These are phyloP conservation scores for Pachyuromys duprasi DNA, from an alignment of 2,797 vertebrate species.

Conservation along the genomic window DNA sequence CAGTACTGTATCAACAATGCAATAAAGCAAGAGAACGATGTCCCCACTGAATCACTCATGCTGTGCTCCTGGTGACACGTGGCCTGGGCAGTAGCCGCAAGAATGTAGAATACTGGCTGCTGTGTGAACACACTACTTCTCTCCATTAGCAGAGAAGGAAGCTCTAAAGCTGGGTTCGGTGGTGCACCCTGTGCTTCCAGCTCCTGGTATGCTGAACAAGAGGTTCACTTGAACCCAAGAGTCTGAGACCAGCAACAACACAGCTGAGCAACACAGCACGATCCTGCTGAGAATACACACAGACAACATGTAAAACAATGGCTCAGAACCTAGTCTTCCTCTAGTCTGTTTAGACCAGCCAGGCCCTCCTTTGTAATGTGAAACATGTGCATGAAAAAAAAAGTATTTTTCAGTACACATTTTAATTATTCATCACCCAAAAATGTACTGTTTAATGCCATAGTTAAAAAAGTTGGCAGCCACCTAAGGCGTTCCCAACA, in stretches of 20 bases:
- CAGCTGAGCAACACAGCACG: neutral
- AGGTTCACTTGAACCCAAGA: neutral
- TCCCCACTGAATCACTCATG: neutral
- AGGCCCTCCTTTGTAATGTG: neutral
- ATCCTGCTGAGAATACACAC: neutral
- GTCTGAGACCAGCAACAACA: neutral
- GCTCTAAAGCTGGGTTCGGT: neutral
- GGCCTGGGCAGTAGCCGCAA: neutral
- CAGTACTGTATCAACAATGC: neutral
- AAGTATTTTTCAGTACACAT: neutral
- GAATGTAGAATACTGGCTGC: neutral
- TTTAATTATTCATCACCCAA: neutral
- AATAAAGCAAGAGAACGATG: neutral
- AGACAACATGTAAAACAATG: neutral
- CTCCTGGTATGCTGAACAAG: neutral
- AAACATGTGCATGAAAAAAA: neutral
- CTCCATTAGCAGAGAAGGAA: neutral
- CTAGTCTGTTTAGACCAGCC: neutral
- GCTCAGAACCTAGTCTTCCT: neutral
- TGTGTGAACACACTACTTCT: rapidly evolving
- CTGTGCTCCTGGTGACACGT: neutral
- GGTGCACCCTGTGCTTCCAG: neutral
- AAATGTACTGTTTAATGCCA: neutral
- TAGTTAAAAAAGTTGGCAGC: neutral
- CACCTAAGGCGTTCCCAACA: too few relatives aligned